Percentiles rank a stretch among this genome's conserved stretches.
phyloP scores from a whole-genome alignment of 2,888 invertebrate genomes.

The Tenthredo amoena region DNA sequence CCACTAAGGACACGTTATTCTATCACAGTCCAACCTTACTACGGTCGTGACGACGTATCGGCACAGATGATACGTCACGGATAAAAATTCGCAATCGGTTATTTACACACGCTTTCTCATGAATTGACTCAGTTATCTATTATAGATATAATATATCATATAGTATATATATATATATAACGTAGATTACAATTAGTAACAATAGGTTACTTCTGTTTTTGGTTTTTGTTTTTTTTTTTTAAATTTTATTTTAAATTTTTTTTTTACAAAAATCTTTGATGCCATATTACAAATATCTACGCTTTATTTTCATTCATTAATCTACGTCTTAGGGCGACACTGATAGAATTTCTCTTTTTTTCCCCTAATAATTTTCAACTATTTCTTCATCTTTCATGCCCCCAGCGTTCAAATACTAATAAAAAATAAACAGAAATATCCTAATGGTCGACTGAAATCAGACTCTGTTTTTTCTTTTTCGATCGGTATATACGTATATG shows the following conservation, averaged over 20 bases:
- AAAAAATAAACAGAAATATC: neutral
- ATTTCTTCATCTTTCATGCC: neutral
- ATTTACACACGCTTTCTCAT: conserved; percentile 37
- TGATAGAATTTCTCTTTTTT: neutral
- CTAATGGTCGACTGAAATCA: conserved; percentile 15
- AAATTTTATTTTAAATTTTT: too few relatives aligned
- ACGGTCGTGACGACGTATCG: conserved; percentile 32
- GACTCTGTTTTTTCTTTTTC: neutral
- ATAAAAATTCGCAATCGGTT: conserved; percentile 38
- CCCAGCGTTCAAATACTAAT: neutral
- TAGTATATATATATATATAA: neutral
- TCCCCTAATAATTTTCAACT: neutral
- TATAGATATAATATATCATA: conserved; percentile 4
- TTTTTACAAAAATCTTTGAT: conserved; percentile 18
- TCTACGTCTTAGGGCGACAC: neutral
- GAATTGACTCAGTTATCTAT: conserved; percentile 46
- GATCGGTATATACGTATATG: neutral
- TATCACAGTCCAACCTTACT: conserved; percentile 62
- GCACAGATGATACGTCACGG: conserved; percentile 24
- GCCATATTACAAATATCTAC: neutral
- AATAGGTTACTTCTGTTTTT: neutral
- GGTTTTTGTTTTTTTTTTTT: neutral
- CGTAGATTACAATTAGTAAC: neutral
- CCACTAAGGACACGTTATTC: conserved; percentile 59
- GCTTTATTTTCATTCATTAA: neutral